A percentile compares a stretch with the other conserved stretches of the same genome.
Conservation (phyloP, 2,888 invertebrate species). For the Zelleria hepariella region DNA sequence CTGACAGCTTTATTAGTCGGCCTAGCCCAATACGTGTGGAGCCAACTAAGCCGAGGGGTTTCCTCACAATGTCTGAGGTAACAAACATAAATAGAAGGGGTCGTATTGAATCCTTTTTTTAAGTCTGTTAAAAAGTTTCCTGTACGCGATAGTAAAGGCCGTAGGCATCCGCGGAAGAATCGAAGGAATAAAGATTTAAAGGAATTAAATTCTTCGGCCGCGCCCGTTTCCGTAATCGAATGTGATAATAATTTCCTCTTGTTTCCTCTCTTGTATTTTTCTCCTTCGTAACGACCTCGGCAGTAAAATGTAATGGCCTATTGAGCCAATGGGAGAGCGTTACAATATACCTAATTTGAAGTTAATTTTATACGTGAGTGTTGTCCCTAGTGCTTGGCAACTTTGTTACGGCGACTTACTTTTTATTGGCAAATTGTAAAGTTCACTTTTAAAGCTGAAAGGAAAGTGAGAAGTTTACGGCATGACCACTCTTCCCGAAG, state of each 20-base stretch:
- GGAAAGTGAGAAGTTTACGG: background rate
- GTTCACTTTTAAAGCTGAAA: background rate
- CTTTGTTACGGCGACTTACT: background rate
- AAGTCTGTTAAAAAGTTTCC: too few relatives aligned
- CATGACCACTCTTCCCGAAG: background rate
- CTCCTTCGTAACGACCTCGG: conserved; percentile 26
- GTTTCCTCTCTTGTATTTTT: conserved; percentile 34
- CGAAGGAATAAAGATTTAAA: background rate
- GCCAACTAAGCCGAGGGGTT: too few relatives aligned
- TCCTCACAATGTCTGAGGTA: too few relatives aligned
- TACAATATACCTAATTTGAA: conserved; percentile 38
- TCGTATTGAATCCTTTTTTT: too few relatives aligned
- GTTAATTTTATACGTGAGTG: conserved; percentile 29
- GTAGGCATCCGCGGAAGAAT: background rate
- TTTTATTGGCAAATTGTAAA: background rate
- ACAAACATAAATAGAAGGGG: too few relatives aligned
- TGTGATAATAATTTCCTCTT: conserved; percentile 13
- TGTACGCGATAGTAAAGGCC: background rate
- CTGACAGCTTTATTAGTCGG: too few relatives aligned
- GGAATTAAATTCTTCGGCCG: background rate
- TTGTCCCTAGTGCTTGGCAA: background rate
- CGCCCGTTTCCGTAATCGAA: background rate
- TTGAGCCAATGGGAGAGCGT: conserved; percentile 43
- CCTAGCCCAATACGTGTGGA: too few relatives aligned
- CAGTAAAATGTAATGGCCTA: conserved; percentile 46